Conservation (phyloP, 2,888 invertebrate species). For the Lamellibrachia columna region DNA sequence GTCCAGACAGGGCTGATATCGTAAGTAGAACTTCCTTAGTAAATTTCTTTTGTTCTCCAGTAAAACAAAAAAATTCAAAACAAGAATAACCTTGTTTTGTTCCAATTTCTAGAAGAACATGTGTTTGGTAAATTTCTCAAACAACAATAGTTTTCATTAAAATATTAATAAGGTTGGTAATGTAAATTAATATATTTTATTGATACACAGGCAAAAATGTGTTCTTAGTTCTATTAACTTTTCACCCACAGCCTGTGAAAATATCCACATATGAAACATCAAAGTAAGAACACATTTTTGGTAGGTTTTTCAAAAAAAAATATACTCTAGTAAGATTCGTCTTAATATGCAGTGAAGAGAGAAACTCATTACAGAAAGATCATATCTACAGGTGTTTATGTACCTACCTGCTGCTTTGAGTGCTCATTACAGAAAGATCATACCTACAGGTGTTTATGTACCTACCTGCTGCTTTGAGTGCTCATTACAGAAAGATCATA, state of each 20-base stretch:
- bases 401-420: constrained; percentile 33
- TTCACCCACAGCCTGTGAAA: background rate
- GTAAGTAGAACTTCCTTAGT: no score
- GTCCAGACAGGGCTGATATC: no score
- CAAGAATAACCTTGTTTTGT: background rate
- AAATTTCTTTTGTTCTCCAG: background rate
- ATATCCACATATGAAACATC: background rate
- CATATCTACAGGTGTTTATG: background rate
- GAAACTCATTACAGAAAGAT: background rate
- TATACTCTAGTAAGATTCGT: background rate
- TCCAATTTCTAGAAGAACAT: background rate
- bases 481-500: background rate
- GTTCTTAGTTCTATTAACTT: background rate
- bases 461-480: constrained; percentile 34
- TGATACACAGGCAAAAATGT: background rate
- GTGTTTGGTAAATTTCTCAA: background rate
- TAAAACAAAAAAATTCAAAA: background rate
- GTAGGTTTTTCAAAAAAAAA: background rate
- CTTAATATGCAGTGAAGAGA: no score
- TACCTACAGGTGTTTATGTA: background rate
- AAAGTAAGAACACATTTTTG: background rate
- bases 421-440: constrained; percentile 20
- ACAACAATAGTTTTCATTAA: background rate
- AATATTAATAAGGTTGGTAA: background rate
- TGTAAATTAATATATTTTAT: background rate